phyloP scores from a whole-genome alignment of 2,113 vertebrate genomes.

The Semnornis frantzii region DNA sequence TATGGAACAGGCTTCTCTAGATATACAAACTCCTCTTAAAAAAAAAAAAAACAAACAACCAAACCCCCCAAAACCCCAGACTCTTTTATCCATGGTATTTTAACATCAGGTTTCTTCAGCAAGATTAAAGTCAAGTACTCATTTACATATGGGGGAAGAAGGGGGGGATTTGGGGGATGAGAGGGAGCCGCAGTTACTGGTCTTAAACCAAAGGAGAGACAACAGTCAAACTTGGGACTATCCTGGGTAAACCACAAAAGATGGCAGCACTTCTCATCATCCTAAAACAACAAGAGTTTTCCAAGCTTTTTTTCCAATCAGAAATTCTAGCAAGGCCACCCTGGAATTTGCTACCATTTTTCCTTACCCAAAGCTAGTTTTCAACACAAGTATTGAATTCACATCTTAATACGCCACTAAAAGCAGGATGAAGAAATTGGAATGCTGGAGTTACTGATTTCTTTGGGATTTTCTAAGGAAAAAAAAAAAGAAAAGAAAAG shows the following conservation, averaged over 20 bases:
- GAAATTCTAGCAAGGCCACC: constrained; percentile 61
- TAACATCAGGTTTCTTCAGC: not conserved
- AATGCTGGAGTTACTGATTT: constrained; percentile 53
- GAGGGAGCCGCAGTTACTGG: not conserved
- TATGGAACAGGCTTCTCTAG: not conserved
- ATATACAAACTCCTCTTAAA: not conserved
- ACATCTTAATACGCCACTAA: constrained; percentile 64
- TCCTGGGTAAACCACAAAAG: constrained; percentile 64
- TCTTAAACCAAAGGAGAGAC: constrained; percentile 58
- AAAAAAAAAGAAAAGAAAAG: constrained; percentile 52
- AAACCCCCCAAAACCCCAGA: not conserved
- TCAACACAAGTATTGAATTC: constrained; percentile 65
- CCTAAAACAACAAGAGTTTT: constrained; percentile 61
- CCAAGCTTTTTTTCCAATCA: constrained; percentile 64
- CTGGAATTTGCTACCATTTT: constrained; percentile 71
- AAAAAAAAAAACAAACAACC: not conserved
- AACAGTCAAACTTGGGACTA: constrained; percentile 51
- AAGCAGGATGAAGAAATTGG: constrained; percentile 59
- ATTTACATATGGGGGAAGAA: constrained; percentile 8
- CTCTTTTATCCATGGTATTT: not conserved
- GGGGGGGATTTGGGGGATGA: not conserved
- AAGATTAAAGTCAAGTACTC: not conserved
- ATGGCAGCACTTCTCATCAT: constrained; percentile 60
- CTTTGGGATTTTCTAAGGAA: constrained; percentile 63
- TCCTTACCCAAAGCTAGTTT: constrained; percentile 64